Evolutionary conservation across 1,140 invertebrate species (phyloP).

Genomic region (Dinoponera quadriceps): DNA sequence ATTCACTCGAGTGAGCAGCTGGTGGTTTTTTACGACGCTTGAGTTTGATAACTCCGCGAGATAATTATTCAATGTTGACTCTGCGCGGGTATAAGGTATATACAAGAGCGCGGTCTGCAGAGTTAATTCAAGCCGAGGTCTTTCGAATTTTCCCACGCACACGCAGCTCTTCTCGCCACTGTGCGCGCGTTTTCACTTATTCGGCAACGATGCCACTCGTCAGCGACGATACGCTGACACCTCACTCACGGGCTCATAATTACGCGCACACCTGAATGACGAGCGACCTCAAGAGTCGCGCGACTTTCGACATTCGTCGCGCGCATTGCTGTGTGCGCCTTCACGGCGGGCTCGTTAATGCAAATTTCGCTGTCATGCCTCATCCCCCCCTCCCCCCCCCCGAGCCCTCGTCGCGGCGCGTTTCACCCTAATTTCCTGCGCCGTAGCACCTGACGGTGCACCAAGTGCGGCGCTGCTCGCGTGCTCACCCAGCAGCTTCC

Average conservation of each 20-base stretch:
- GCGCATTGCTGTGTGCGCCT: conserved; percentile 14
- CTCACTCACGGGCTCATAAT: too few relatives aligned
- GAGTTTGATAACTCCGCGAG: conserved; percentile 29
- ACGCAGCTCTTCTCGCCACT: too few relatives aligned
- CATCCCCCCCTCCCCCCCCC: conserved; percentile 4
- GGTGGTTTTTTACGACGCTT: conserved; percentile 24
- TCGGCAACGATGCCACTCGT: too few relatives aligned
- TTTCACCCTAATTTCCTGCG: conserved; percentile 72
- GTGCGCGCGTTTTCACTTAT: too few relatives aligned
- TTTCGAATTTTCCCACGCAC: too few relatives aligned
- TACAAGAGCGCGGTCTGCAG: neutral
- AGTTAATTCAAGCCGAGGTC: too few relatives aligned
- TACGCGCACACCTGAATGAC: conserved; percentile 7
- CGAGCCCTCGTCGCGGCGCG: conserved; percentile 21
- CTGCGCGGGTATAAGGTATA: neutral
- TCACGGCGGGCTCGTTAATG: conserved; percentile 47
- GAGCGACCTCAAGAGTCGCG: neutral
- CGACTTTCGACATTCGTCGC: neutral
- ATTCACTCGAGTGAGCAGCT: conserved; percentile 43
- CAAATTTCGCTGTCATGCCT: conserved; percentile 49
- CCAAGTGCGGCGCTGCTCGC: conserved; percentile 69
- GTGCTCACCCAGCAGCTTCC: conserved; percentile 76
- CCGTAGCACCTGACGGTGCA: conserved; percentile 61
- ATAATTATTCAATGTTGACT: conserved; percentile 49
- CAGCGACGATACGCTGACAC: too few relatives aligned